phyloP scores from a whole-genome alignment of 2,113 vertebrate species.

The Cynocephalus volans region DNA sequence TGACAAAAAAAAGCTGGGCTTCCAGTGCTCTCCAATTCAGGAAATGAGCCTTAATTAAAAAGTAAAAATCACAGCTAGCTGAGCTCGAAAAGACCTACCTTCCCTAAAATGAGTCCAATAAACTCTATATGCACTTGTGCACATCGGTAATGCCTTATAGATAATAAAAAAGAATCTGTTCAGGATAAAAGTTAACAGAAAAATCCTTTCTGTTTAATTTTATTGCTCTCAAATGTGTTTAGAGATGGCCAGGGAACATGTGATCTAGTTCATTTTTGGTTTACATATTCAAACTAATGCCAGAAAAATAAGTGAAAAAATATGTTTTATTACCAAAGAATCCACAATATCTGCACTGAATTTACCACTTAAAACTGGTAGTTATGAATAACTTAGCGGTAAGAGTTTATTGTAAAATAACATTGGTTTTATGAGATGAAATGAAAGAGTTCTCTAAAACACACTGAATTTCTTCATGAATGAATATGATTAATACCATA shows the following conservation, averaged over 20 bases:
- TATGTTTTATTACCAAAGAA: conserved; percentile 23
- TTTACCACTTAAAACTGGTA: neutral
- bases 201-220: conserved; percentile 35
- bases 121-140: neutral
- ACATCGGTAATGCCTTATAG: neutral
- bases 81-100: neutral
- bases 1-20: neutral
- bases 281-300: conserved; percentile 16
- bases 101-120: neutral
- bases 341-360: conserved; percentile 10
- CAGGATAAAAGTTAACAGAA: conserved; percentile 52
- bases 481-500: neutral
- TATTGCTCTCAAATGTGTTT: conserved; percentile 19
- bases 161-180: conserved; percentile 41
- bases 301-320: conserved; percentile 60
- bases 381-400: neutral
- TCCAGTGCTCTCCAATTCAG: neutral
- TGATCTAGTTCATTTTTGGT: neutral
- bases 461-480: neutral
- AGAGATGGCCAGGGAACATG: neutral
- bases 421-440: conserved; percentile 17
- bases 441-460: conserved; percentile 23
- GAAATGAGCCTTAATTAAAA: neutral
- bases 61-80: neutral
- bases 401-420: conserved; percentile 52